Percentiles rank a stretch among this genome's conserved stretches.
Evolutionary conservation across 2,797 vertebrate genomes (phyloP).

Genomic region (Dryobates pubescens): DNA sequence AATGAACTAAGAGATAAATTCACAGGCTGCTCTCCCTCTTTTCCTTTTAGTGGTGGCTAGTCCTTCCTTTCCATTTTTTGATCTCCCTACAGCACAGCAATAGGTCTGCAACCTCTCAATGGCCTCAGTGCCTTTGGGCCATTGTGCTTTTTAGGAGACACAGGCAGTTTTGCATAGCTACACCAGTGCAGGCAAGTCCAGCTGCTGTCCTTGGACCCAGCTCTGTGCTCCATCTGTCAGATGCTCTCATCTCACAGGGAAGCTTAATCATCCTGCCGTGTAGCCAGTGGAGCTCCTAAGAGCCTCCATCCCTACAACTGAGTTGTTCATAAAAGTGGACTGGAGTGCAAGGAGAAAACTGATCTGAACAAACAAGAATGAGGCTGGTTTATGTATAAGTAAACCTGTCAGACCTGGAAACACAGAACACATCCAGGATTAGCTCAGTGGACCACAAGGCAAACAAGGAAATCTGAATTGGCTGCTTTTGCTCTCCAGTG

Average conservation of each 20-base stretch:
- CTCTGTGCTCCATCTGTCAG: neutral
- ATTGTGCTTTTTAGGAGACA: neutral
- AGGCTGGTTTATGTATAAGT: neutral
- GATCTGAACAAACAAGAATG: neutral
- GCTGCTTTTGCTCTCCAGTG: neutral
- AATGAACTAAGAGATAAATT: neutral
- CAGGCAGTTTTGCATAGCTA: neutral
- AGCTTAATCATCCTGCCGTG: rapidly evolving
- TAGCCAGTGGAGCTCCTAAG: rapidly evolving
- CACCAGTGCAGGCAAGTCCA: neutral
- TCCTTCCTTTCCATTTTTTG: neutral
- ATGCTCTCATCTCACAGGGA: neutral
- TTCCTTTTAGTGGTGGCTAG: neutral
- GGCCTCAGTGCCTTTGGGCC: neutral
- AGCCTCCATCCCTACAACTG: neutral
- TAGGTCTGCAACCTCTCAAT: neutral
- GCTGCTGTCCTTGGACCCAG: neutral
- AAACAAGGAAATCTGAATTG: neutral
- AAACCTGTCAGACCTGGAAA: neutral
- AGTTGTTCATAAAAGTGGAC: neutral
- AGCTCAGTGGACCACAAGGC: neutral
- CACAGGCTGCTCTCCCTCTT: neutral
- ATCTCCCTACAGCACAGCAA: neutral
- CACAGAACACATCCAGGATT: neutral
- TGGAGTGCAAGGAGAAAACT: neutral